These are phyloP conservation scores for Valencia hispanica DNA, from an alignment of 2,797 vertebrate genomes.

Conservation along the genomic window DNA sequence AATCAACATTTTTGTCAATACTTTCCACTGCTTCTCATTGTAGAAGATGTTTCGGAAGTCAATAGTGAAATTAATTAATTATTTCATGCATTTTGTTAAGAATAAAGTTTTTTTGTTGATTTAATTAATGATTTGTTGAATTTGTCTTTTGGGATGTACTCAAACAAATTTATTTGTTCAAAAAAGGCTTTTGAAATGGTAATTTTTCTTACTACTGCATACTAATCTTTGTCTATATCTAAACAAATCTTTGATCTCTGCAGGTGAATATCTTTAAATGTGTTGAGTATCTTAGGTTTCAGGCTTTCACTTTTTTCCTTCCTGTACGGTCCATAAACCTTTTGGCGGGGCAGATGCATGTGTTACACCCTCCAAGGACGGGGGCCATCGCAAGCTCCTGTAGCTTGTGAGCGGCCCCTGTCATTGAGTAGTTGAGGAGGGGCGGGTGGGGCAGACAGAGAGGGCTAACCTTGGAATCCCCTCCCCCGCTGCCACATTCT, in stretches of 20 bases:
- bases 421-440: slow-evolving; percentile 80
- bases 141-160: background rate
- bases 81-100: background rate
- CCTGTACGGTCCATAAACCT: slow-evolving; percentile 20
- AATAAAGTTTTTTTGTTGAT: background rate
- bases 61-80: slow-evolving; percentile 13
- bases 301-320: slow-evolving; percentile 25
- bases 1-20: slow-evolving; percentile 14
- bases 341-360: slow-evolving; percentile 71
- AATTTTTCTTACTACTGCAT: background rate
- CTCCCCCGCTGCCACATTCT: slow-evolving; percentile 99
- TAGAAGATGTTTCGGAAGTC: slow-evolving; percentile 23
- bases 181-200: background rate
- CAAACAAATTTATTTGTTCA: background rate
- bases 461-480: slow-evolving; percentile 99
- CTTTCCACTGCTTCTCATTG: slow-evolving; percentile 27
- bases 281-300: slow-evolving; percentile 25
- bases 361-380: slow-evolving; percentile 68
- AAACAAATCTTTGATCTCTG: slow-evolving; percentile 34
- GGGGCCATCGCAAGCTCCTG: slow-evolving; percentile 54
- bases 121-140: background rate
- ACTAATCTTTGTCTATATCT: background rate
- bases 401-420: slow-evolving; percentile 58
- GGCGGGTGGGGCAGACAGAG: slow-evolving; percentile 85
- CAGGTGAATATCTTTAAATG: slow-evolving; percentile 48